These are phyloP conservation scores for Sycophila texana DNA, from an alignment of 2,888 invertebrate species.

Conservation along the genomic window DNA sequence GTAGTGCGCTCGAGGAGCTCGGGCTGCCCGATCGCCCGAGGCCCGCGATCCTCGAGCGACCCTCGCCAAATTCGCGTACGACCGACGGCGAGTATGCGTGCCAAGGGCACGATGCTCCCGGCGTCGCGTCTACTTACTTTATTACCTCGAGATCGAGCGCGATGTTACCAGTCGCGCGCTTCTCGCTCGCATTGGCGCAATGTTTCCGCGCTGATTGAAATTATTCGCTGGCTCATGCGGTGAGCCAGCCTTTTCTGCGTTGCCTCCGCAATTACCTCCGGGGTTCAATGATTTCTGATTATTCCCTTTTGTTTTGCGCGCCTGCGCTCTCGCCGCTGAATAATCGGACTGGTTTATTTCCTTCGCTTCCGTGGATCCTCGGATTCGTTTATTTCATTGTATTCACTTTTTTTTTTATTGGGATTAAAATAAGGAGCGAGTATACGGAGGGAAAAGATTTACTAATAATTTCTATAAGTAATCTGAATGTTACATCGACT, in stretches of 20 bases:
- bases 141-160: conserved; percentile 32
- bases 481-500: too few species aligned
- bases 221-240: background rate
- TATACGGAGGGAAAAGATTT: too few species aligned
- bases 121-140: conserved; percentile 17
- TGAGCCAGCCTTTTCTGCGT: background rate
- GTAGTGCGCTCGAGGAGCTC: background rate
- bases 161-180: background rate
- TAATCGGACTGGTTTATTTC: too few species aligned
- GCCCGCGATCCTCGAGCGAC: conserved; percentile 16
- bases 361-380: too few species aligned
- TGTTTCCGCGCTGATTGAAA: background rate
- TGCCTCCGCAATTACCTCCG: background rate
- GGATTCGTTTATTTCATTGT: too few species aligned
- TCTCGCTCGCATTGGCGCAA: conserved; percentile 4
- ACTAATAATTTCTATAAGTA: too few species aligned
- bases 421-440: too few species aligned
- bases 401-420: too few species aligned
- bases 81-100: conserved; percentile 16
- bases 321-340: too few species aligned
- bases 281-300: too few species aligned
- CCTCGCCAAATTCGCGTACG: conserved; percentile 1
- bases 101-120: conserved; percentile 17
- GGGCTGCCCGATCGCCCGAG: background rate
- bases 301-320: too few species aligned